These are phyloP conservation scores for Theocolax elegans DNA, from an alignment of 1,140 invertebrate species.

Conservation along the genomic window DNA sequence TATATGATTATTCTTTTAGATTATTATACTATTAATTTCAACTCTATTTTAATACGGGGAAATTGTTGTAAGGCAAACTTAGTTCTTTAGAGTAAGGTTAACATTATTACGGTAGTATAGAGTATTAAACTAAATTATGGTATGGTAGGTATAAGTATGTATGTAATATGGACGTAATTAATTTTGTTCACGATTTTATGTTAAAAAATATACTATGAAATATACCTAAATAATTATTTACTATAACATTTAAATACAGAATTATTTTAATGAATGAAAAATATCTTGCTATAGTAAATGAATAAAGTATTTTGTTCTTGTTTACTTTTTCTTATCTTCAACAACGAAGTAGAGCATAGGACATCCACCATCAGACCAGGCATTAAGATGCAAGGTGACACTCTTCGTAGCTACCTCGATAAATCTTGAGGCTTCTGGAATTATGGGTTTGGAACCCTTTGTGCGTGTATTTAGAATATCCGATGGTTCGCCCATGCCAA, in stretches of 20 bases:
- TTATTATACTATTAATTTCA: too few species aligned
- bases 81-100: too few species aligned
- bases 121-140: not conserved
- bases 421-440: constrained; percentile 88
- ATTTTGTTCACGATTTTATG: too few species aligned
- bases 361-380: constrained; percentile 95
- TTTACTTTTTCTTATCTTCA: constrained; percentile 91
- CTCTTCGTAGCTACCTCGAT: constrained; percentile 92
- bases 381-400: constrained; percentile 88
- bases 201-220: too few species aligned
- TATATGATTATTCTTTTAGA: not conserved
- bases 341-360: constrained; percentile 96
- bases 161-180: too few species aligned
- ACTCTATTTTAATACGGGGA: too few species aligned
- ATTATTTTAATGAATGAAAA: too few species aligned
- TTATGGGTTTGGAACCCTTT: constrained; percentile 89
- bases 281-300: constrained; percentile 26
- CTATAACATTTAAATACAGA: too few species aligned
- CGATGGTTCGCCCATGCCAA: constrained; percentile 88
- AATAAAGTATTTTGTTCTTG: not conserved
- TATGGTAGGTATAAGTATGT: too few species aligned
- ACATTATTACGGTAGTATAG: too few species aligned
- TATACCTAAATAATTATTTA: too few species aligned
- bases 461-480: constrained; percentile 88
- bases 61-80: too few species aligned